Base-by-base conservation (phyloP, 2,888 invertebrate species). In the Ormyrus rosae region DNA sequence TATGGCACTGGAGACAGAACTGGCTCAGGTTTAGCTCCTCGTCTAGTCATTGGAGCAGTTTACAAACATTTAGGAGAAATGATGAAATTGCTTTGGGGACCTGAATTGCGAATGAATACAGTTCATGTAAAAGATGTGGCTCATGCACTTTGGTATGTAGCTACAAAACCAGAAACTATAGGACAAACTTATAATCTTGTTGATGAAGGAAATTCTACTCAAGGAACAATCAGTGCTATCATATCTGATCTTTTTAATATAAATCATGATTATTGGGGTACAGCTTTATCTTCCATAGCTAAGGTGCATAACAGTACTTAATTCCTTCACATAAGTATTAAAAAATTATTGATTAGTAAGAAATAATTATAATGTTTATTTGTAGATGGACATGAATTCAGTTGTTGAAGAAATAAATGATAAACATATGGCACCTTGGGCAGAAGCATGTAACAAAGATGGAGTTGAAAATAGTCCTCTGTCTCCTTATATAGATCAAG, bases 351-450 rank as follows among this genome's bases (percentile, higher is more conserved):
- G 46, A 11, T 56, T 13, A 45, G 2, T 76, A 11, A 55, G 19
- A 67, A 34, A 56, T 69, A 56, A 50, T 82, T 61, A 71, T 48
- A 53, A 75, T 82, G 51, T 82, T 77, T 79, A 83, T 87, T 85
- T 88, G 1, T 89, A 96, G 96, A 92, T 93, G 64, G 97, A 97
- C 91, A 94, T 97, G 91, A 93, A 93, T 0, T 93, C 94, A 8
- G 95, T 96, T 6, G 95, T 96, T 0, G 97, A 97, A 85, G 97
- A 98, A 87, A 96, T 97, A 0, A 98, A 98, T 90, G 98, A 98
- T 91, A 97, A 97, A 89, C 98, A 98, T 90, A 93, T 98, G 92
- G 94, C 94, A 0, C 97, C 97, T 19, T 98, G 98, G 98, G 97
- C 97, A 0, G 95, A 96, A 88, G 94, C 96, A 50, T 98, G 98